Evolutionary conservation across 2,113 vertebrate species (phyloP), one percentile per base, ranked within the genome.

Genomic region (Elanus axillaris): DNA sequence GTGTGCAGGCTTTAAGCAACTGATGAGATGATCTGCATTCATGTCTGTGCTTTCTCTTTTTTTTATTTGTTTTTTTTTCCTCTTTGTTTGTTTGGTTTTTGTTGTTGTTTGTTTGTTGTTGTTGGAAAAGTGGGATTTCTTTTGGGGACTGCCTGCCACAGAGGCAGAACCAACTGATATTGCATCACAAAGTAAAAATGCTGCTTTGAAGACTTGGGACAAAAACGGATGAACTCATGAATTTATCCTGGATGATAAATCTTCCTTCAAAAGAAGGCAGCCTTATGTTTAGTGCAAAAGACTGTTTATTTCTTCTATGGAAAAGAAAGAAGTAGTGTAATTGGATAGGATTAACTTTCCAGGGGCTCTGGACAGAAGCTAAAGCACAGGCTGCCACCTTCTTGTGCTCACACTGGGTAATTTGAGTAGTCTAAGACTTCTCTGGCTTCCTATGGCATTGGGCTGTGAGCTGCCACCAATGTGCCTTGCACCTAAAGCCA

Each of bases 281-380:
- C 83, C 58, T 94, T 95, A 94, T 94, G 92, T 52, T 85, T 93
- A 78, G 66, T 82, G 93, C 87, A 97, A 97, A 95, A 96, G 91
- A 42, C 58, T 95, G 95, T 96, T 94, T 96, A 95, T 97, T 96
- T 96, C 80, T 96, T 82, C 74, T 73, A 5, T 22, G 53, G 6
- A 82, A 73, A 85, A 71, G 85, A 90, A 90, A 89, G 29, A 5
- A 87, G 84, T 48, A 36, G 58, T 90, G 87, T 94, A 94, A 96
- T 96, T 1, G 50, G 93, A 83, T 96, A 93, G 93, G 90, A 96
- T 96, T 94, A 93, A 79, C 53, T 97, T 97, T 91, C 77, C 81
- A 94, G 94, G 73, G 93, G 92, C 87, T 93, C 87, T 94, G 84
- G 48, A 68, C 74, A 91, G 93, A 91, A 93, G 64, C 77, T 91